Evolutionary conservation across 2,113 vertebrate species (phyloP), one percentile per base, ranked within the genome.

Genomic region (Cinclus mexicanus): DNA sequence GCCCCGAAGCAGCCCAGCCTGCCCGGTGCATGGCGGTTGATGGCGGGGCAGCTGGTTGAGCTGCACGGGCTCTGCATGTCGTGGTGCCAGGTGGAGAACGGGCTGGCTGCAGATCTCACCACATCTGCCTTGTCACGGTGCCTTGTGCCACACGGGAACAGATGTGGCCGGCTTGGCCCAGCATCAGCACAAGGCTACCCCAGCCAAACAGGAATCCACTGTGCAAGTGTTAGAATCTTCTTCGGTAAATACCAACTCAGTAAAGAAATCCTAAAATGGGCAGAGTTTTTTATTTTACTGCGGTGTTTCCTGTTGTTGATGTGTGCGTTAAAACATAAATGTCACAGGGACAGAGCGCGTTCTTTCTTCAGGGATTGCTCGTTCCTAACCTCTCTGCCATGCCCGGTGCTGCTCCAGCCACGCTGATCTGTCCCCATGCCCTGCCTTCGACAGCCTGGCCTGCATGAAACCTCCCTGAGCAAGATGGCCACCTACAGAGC

Each of bases 401-500:
- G 22, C 39, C 35, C 60, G 53, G 37, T 44, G 24, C 42, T 6
- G 35, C 87, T 81, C 60, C 37, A 52, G 57, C 93, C 77, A 5
- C 28, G 12, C 49, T 55, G 37, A 17, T 68, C 37, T 79, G 63
- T 96, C 65, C 81, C 83, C 57, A 55, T 31, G 53, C 69, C n/a
- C 71, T 95, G 77, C 95, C 83, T 78, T 85, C 84, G 29, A 92
- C 89, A 59, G 44, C 50, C 72, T 96, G 56, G 21, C 91, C 97
- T 87, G 55, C 90, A 69, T 95, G 90, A 97, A 92, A 96, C 71
- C 88, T 94, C 69, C 35, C 78, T 52, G 47, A 55, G 89, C 97
- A 96, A 93, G 95, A 97, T 97, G 95, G 90, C 97, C 96, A 98
- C 96, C 96, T 97, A 63, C 91, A 96, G 93, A 95, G 95, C 96